phyloP scores from a whole-genome alignment of 1,140 invertebrate species.

The Drosophila burlai region DNA sequence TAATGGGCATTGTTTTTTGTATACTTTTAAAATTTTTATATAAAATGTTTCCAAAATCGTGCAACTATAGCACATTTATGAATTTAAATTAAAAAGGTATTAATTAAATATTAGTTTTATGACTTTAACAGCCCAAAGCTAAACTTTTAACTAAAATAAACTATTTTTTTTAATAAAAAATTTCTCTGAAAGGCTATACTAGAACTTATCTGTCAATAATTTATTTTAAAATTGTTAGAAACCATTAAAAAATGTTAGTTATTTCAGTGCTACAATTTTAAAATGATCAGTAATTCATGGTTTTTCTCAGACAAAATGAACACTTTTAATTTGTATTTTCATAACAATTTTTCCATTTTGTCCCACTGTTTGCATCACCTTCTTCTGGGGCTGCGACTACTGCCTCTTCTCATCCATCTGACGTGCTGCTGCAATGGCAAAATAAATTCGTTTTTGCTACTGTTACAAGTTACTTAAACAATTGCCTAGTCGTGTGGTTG shows the following conservation, averaged over 20 bases:
- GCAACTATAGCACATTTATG: too few relatives aligned
- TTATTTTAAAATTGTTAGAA: not conserved
- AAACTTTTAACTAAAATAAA: too few relatives aligned
- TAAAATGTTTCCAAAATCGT: too few relatives aligned
- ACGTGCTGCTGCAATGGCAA: conserved; percentile 63
- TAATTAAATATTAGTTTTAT: too few relatives aligned
- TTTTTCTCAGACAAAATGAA: not conserved
- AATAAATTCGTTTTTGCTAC: conserved; percentile 75
- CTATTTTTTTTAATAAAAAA: not conserved
- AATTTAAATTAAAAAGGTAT: too few relatives aligned
- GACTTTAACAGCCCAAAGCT: too few relatives aligned
- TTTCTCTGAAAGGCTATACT: not conserved
- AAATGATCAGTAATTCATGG: not conserved
- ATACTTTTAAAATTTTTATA: too few relatives aligned
- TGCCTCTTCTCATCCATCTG: conserved; percentile 29
- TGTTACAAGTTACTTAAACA: conserved; percentile 78
- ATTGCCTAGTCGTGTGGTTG: conserved; percentile 48
- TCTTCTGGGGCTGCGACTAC: not conserved
- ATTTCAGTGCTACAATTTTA: not conserved
- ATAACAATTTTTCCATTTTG: too few relatives aligned
- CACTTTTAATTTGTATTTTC: not conserved
- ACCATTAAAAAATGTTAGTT: not conserved
- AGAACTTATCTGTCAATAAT: too few relatives aligned
- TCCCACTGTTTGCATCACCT: conserved; percentile 23
- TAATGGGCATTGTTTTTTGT: too few relatives aligned